These are phyloP conservation scores for Fissipunctia ypsillon DNA, from an alignment of 2,888 invertebrate genomes.

Conservation along the genomic window DNA sequence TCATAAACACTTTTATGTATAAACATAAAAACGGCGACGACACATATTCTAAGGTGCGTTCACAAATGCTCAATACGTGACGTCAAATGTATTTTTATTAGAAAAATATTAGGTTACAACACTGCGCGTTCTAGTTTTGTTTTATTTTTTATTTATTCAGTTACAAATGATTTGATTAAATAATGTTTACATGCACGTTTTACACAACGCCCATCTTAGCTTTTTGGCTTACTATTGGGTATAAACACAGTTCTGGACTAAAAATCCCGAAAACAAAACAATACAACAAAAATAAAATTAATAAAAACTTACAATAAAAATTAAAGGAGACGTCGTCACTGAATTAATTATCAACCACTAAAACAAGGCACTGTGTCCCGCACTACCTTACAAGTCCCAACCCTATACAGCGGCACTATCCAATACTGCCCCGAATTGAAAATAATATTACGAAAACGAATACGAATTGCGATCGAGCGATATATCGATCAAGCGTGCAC, in stretches of 20 bases:
- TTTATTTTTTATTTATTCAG: too few relatives aligned
- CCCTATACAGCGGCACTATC: slow-evolving; percentile 60
- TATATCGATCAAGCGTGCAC: slow-evolving; percentile 74
- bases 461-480: slow-evolving; percentile 50
- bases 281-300: slow-evolving; percentile 31
- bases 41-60: too few relatives aligned
- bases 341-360: slow-evolving; percentile 68
- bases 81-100: too few relatives aligned
- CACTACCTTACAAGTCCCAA: slow-evolving; percentile 58
- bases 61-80: too few relatives aligned
- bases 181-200: neutral
- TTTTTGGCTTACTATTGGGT: neutral
- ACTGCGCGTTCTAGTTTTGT: neutral
- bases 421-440: slow-evolving; percentile 40
- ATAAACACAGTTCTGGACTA: neutral
- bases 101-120: neutral
- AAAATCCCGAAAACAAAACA: neutral
- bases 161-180: neutral
- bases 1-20: too few relatives aligned
- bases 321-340: slow-evolving; percentile 66
- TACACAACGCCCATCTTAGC: too few relatives aligned
- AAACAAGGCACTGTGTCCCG: slow-evolving; percentile 64
- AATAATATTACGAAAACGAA: slow-evolving; percentile 53
- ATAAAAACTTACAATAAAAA: slow-evolving; percentile 62
- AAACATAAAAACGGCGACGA: too few relatives aligned